Evolutionary conservation across 2,888 invertebrate species (phyloP), one percentile per base, ranked within the genome.

Genomic region (Metellina segmentata): DNA sequence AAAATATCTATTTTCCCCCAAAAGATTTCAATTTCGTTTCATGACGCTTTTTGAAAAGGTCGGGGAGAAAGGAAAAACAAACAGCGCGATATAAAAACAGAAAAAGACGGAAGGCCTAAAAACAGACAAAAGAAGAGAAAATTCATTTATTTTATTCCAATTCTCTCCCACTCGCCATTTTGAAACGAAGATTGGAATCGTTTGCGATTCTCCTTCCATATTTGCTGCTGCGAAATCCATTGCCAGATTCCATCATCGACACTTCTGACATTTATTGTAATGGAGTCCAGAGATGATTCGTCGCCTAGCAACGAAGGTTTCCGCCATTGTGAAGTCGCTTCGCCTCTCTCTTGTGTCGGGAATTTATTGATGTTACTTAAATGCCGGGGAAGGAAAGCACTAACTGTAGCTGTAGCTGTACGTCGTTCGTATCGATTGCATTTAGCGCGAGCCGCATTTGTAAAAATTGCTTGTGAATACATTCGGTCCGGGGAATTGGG

Each of bases 191-290:
- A 85, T 79, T 79, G 78, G 75, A 90, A 90, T 85, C 83, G 83
- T 72, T 79, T 83, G 52, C 19, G 71, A 71, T 87, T 87, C 89
- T 51, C 71, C 88, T 83, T 85, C 90, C 90, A 90, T 85, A 85
- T 90, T 90, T 85, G 83, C 81, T 74, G 75, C 81, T 89, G 81
- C 75, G 34, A 19, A 81, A 89, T 81, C 79, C 85, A 81, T 90
- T 85, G 90, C 85, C 90, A 90, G 90, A 90, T 90, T 85, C 85
- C 85, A 78, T 85, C 90, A 85, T 90, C 90, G 90, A 90, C 90
- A 90, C 90, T 90, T 90, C 81, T 90, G 90, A 90, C 90, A 85
- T 90, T 90, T 90, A 90, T 90, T 90, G 90, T 90, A 90, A 90
- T 90, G 85, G 90, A 90, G 90, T 90, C 85, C 85, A 82, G 79